A percentile compares a stretch with the other conserved stretches of the same genome.
Evolutionary conservation across 2,888 invertebrate genomes (phyloP).

Genomic region (Alloplasta piceator): DNA sequence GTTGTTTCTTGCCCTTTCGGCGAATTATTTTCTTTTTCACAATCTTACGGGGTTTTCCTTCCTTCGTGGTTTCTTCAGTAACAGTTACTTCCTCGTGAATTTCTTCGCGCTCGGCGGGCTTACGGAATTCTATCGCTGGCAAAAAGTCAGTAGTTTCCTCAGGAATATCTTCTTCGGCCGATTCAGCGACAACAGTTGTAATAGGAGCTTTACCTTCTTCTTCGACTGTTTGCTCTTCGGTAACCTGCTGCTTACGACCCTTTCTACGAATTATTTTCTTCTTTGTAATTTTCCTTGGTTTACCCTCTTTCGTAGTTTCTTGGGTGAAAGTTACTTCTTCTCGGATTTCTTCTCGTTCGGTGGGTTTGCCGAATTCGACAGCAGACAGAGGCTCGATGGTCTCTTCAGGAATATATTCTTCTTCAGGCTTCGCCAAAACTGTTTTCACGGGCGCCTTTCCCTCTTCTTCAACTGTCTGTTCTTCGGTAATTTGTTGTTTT

Average conservation of each 20-base stretch:
- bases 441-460: slow-evolving; percentile 83
- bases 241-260: slow-evolving; percentile 82
- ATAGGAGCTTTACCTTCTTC: slow-evolving; percentile 81
- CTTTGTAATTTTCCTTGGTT: slow-evolving; percentile 76
- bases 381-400: slow-evolving; percentile 70
- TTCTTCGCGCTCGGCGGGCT: slow-evolving; percentile 72
- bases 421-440: slow-evolving; percentile 74
- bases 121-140: slow-evolving; percentile 38
- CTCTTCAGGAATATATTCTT: slow-evolving; percentile 68
- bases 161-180: slow-evolving; percentile 64
- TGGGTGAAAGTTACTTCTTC: slow-evolving; percentile 72
- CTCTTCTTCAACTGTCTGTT: slow-evolving; percentile 78
- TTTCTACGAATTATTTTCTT: slow-evolving; percentile 81
- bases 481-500: slow-evolving; percentile 67
- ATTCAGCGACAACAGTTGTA: slow-evolving; percentile 79
- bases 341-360: slow-evolving; percentile 70
- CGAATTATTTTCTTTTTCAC: slow-evolving; percentile 82
- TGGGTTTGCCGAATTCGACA: slow-evolving; percentile 53
- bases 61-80: slow-evolving; percentile 71
- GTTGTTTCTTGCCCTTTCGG: slow-evolving; percentile 80
- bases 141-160: slow-evolving; percentile 64
- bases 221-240: slow-evolving; percentile 81
- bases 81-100: slow-evolving; percentile 69
- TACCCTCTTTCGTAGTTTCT: slow-evolving; percentile 70
- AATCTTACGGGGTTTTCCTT: slow-evolving; percentile 71